phyloP scores from a whole-genome alignment of 2,113 vertebrate species.

The Cynopterus brachyotis region DNA sequence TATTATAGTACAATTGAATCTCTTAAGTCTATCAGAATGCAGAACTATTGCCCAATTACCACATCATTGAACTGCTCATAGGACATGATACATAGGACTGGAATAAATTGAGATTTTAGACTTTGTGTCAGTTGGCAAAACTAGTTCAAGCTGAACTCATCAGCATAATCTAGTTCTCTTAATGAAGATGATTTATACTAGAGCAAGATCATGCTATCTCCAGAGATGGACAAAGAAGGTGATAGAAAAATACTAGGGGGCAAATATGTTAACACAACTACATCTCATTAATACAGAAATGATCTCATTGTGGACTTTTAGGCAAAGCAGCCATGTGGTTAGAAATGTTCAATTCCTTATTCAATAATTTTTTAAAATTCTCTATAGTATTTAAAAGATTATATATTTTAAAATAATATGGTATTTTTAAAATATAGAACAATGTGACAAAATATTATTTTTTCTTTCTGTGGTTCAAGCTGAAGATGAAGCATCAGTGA shows the following conservation, averaged over 20 bases:
- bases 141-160: conserved; percentile 66
- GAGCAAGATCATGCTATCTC: background rate
- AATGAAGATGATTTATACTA: conserved; percentile 59
- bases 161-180: conserved; percentile 59
- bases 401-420: background rate
- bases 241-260: background rate
- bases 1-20: conserved; percentile 61
- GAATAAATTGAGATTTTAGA: conserved; percentile 66
- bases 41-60: conserved; percentile 71
- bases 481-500: background rate
- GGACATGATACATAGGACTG: conserved; percentile 34
- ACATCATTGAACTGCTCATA: conserved; percentile 70
- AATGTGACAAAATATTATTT: background rate
- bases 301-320: background rate
- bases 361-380: background rate
- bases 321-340: background rate
- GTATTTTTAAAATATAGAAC: background rate
- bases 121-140: conserved; percentile 69
- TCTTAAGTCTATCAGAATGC: conserved; percentile 57
- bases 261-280: background rate
- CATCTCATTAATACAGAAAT: background rate
- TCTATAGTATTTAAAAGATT: background rate
- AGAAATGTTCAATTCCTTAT: background rate
- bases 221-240: background rate
- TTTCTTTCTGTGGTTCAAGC: background rate